These are phyloP conservation scores for Porphyrio hochstetteri DNA, from an alignment of 2,113 vertebrate species.

Conservation along the genomic window DNA sequence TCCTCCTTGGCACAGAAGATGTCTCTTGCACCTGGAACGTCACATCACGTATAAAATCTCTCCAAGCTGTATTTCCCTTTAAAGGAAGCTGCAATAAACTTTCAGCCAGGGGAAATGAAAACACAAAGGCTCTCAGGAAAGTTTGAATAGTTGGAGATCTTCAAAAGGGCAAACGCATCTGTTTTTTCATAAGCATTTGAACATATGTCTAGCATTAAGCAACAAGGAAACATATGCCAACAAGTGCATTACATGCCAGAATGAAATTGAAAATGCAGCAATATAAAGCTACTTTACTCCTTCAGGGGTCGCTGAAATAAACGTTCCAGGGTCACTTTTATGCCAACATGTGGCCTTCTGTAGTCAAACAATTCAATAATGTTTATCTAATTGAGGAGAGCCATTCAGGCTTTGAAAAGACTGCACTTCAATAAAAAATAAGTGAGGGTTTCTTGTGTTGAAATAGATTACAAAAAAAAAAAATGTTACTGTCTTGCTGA, in stretches of 20 bases:
- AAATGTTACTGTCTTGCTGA: background rate
- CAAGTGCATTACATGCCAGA: background rate
- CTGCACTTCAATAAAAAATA: background rate
- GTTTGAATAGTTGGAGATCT: background rate
- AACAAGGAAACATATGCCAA: background rate
- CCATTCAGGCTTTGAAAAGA: background rate
- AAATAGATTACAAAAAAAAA: background rate
- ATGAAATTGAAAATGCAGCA: background rate
- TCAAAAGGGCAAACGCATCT: background rate
- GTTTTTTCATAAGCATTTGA: background rate
- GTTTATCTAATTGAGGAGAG: background rate
- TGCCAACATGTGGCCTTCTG: background rate
- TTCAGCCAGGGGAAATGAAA: background rate
- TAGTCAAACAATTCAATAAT: background rate
- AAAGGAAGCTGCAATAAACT: background rate
- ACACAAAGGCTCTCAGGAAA: background rate
- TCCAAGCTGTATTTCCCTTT: background rate
- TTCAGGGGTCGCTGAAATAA: background rate
- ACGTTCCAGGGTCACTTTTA: background rate
- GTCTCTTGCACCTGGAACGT: background rate
- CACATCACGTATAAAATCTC: background rate
- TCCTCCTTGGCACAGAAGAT: background rate
- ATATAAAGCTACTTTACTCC: background rate
- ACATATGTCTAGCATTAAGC: background rate
- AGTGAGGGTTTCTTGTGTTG: background rate